Evolutionary conservation across 2,797 vertebrate genomes (phyloP), one percentile per base, ranked within the genome.

Genomic region (Remorina albescens): DNA sequence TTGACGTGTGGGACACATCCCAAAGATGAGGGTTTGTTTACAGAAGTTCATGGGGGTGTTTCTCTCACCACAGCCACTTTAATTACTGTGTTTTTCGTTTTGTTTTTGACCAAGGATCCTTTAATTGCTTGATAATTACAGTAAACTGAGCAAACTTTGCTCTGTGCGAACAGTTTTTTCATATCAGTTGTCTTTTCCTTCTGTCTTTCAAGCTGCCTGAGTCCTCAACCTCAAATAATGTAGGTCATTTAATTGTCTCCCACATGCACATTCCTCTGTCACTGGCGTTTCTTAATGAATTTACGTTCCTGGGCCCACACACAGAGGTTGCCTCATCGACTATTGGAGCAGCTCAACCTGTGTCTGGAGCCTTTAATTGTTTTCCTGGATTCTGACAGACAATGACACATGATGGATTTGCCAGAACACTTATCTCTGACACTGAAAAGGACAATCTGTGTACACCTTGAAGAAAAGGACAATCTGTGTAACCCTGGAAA

Each of bases 391-490:
- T 72, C 81, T 91, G 89, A 93, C 90, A 93, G 85, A 71, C 47
- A 69, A 74, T 53, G 68, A 81, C 68, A 76, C 71, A 87, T 93
- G 93, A 95, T 94, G 85, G 89, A 94, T 94, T 85, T 86, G 81
- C 80, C 71, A 12, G 62, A 70, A 60, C 69, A 36, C 74, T 84
- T 81, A 74, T 89, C 84, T 82, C 74, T 82, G 83, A 88, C 81
- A 83, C 46, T 5, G 77, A 62, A 82, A 81, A 88, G 86, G 86
- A 86, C 81, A 74, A 62, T 59, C 63, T 76, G 53, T 8, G 11
- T 64, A 47, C 67, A 83, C 72, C 66, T 84, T 86, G 74, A 84
- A n/a, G 77, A 62, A 82, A 81, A 88, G 86, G 86, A 86, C 81
- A 74, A 62, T 59, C 63, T 76, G 53, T 8, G 11, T 64, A 47